Conservation (phyloP, 1,140 invertebrate species). For the Glomeris maerens region DNA sequence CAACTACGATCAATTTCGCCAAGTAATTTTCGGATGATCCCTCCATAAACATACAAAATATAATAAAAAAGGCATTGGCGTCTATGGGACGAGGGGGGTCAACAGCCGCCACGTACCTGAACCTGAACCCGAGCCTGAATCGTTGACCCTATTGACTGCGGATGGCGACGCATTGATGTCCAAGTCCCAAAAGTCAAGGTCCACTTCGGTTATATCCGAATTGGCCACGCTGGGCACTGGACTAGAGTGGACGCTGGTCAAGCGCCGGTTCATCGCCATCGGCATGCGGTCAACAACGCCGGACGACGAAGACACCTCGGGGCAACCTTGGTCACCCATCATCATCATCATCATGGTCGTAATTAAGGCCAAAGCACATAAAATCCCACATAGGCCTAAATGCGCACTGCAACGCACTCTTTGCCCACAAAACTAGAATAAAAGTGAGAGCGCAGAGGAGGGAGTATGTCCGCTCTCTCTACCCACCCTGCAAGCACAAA, state of each 20-base stretch:
- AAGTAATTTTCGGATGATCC: no score
- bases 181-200: slow-evolving; percentile 65
- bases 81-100: no score
- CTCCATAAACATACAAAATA: no score
- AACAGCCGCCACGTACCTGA: slow-evolving; percentile 16
- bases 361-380: neutral
- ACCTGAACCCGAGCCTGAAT: slow-evolving; percentile 6
- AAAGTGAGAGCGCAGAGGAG: neutral
- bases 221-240: slow-evolving; percentile 29
- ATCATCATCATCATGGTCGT: slow-evolving; percentile 8
- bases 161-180: slow-evolving; percentile 35
- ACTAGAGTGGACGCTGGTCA: slow-evolving; percentile 12
- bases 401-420: neutral
- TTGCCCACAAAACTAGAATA: neutral
- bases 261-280: slow-evolving; percentile 6
- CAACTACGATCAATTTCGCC: no score
- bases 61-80: no score
- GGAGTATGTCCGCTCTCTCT: slow-evolving; percentile 11
- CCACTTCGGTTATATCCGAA: slow-evolving; percentile 48
- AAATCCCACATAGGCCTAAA: neutral
- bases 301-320: slow-evolving; percentile 49
- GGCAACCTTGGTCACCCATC: slow-evolving; percentile 52
- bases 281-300: slow-evolving; percentile 24
- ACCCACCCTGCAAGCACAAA: slow-evolving; percentile 3
- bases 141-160: slow-evolving; percentile 2